Percentiles rank a stretch among this genome's conserved stretches.
Conservation (phyloP, 1,140 invertebrate species). For the Temnothorax nylanderi region DNA sequence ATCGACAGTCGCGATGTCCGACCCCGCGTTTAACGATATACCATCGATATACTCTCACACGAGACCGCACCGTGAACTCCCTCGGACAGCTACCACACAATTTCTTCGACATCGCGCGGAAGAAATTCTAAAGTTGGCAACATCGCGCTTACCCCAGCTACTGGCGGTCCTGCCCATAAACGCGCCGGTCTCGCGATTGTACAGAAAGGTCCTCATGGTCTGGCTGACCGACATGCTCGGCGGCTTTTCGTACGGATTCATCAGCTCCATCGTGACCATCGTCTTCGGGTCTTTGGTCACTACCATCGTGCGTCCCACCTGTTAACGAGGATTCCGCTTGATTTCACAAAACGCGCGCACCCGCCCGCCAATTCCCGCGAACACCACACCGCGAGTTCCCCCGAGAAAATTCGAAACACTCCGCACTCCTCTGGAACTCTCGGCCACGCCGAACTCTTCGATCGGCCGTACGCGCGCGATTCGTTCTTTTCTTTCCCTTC, state of each 20-base stretch:
- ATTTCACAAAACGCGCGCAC: constrained; percentile 14
- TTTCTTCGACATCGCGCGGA: constrained; percentile 1
- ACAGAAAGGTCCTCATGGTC: constrained; percentile 87
- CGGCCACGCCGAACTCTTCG: too few species aligned
- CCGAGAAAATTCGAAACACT: neutral
- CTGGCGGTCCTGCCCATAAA: constrained; percentile 90
- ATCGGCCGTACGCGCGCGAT: too few species aligned
- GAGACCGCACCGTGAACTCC: neutral
- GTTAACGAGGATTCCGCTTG: constrained; percentile 18
- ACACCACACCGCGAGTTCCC: neutral
- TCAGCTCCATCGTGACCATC: constrained; percentile 68
- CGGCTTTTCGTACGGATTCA: constrained; percentile 82
- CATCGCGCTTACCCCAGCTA: constrained; percentile 91
- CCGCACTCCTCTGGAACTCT: neutral
- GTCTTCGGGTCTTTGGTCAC: constrained; percentile 77
- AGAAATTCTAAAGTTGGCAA: constrained; percentile 33
- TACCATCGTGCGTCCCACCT: constrained; percentile 64
- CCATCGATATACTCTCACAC: neutral
- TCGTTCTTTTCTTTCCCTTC: too few species aligned
- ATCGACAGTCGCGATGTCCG: neutral
- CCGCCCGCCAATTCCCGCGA: neutral
- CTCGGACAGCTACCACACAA: neutral
- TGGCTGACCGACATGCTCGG: constrained; percentile 75
- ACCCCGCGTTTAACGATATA: neutral
- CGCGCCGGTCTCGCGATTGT: constrained; percentile 90